phyloP scores from a whole-genome alignment of 2,113 vertebrate genomes.

The Labrus mixtus region DNA sequence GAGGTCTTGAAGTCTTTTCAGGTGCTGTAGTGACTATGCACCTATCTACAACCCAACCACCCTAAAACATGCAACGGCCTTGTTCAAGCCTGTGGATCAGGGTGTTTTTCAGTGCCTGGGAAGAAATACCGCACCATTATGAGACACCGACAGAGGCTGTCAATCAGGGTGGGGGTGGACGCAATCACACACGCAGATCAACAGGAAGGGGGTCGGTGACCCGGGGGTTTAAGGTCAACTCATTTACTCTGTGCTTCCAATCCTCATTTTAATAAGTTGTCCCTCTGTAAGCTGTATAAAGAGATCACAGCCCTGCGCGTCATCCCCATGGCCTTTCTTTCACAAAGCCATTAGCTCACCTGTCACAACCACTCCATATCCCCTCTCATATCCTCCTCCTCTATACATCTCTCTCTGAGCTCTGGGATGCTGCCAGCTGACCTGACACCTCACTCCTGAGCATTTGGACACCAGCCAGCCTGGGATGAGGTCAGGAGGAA shows the following conservation, averaged over 20 bases:
- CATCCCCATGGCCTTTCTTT: constrained; percentile 43
- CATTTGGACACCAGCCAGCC: constrained; percentile 41
- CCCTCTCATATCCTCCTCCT: constrained; percentile 59
- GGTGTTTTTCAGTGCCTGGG: constrained; percentile 76
- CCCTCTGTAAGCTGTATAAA: constrained; percentile 75
- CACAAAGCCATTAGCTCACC: constrained; percentile 75
- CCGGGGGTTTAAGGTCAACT: constrained; percentile 86
- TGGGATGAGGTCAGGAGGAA: constrained; percentile 44
- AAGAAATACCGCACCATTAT: constrained; percentile 77
- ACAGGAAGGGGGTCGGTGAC: constrained; percentile 71
- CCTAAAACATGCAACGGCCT: neutral
- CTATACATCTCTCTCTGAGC: constrained; percentile 22
- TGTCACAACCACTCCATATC: constrained; percentile 66
- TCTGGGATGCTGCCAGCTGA: constrained; percentile 44
- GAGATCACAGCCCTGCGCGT: constrained; percentile 70
- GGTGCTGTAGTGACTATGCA: no score
- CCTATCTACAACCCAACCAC: no score
- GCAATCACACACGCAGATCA: constrained; percentile 40
- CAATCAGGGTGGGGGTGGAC: constrained; percentile 78
- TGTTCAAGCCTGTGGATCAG: constrained; percentile 2
- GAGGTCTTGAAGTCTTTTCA: no score
- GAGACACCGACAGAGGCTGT: constrained; percentile 78
- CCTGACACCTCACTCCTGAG: constrained; percentile 52
- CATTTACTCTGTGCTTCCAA: constrained; percentile 82
- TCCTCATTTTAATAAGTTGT: constrained; percentile 85